A percentile compares a stretch with the other conserved stretches of the same genome.
Conservation (phyloP, 2,888 invertebrate genomes). For the Drosophila rellima region DNA sequence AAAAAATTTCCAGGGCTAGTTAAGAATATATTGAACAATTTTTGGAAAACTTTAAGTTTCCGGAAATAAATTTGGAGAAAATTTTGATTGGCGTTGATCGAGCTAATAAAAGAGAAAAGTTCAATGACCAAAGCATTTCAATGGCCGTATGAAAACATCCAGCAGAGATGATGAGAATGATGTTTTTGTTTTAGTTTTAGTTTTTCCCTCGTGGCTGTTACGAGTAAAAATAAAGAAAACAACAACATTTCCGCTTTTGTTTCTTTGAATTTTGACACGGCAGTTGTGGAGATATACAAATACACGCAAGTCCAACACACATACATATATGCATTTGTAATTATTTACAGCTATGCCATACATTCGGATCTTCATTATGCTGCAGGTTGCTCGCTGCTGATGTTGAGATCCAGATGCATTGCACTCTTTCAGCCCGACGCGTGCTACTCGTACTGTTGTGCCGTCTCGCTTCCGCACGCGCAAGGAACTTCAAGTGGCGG, state of each 20-base stretch:
- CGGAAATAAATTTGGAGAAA: too few species aligned
- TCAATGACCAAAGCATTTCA: conserved; percentile 67
- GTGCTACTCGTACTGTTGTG: conserved; percentile 17
- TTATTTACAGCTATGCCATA: conserved; percentile 23
- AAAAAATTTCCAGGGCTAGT: too few species aligned
- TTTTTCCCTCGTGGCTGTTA: conserved; percentile 58
- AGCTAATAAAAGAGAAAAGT: conserved; percentile 50
- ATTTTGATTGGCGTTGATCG: too few species aligned
- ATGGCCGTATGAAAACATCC: conserved; percentile 47
- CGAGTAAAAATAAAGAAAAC: conserved; percentile 68
- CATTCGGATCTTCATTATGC: conserved; percentile 33
- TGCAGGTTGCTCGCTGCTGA: conserved; percentile 47
- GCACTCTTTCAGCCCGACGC: conserved; percentile 38
- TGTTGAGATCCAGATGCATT: conserved; percentile 35
- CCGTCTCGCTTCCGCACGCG: conserved; percentile 16
- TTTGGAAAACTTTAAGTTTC: too few species aligned
- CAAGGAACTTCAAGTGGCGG: conserved; percentile 55
- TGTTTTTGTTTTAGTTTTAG: conserved; percentile 71
- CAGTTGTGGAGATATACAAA: conserved; percentile 38
- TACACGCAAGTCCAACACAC: conserved; percentile 3
- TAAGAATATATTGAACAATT: too few species aligned
- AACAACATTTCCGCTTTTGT: conserved; percentile 80
- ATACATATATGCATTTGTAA: conserved; percentile 3
- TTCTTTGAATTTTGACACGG: conserved; percentile 80
- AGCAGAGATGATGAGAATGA: conserved; percentile 24